Evolutionary conservation across 1,140 invertebrate genomes (phyloP).

Genomic region (Cydia pomonella): DNA sequence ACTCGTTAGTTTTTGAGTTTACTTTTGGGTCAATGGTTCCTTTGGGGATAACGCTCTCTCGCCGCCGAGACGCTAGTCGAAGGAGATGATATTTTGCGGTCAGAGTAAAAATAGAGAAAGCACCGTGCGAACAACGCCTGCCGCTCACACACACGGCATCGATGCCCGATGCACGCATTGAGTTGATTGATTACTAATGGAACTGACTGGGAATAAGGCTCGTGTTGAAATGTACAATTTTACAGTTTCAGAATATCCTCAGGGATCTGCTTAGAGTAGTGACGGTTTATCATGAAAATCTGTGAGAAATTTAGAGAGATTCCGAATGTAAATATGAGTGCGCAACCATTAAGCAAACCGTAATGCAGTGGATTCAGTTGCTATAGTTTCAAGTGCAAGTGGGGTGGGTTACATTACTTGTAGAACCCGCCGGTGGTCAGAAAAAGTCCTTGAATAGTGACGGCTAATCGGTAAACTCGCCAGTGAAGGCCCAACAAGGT

Average conservation of each 20-base stretch:
- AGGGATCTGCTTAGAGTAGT: neutral
- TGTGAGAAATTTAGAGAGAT: too few species aligned
- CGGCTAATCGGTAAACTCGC: too few species aligned
- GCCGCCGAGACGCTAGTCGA: conserved; percentile 48
- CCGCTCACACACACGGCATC: conserved; percentile 27
- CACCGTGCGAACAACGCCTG: conserved; percentile 46
- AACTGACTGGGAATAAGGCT: neutral
- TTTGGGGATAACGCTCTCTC: conserved; percentile 23
- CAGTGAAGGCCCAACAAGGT: too few species aligned
- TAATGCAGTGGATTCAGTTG: too few species aligned
- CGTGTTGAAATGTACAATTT: neutral
- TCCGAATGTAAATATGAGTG: too few species aligned
- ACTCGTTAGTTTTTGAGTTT: neutral
- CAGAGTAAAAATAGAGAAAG: conserved; percentile 57
- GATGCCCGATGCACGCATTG: conserved; percentile 24
- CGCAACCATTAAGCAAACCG: too few species aligned
- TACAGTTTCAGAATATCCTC: conserved; percentile 13
- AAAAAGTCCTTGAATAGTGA: too few species aligned
- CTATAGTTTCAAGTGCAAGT: too few species aligned
- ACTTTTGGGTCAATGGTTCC: conserved; percentile 24
- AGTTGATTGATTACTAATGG: conserved; percentile 32
- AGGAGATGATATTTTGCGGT: conserved; percentile 69
- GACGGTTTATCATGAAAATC: too few species aligned
- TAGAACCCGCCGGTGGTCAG: too few species aligned
- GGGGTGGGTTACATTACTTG: too few species aligned